Base-by-base conservation (phyloP, 1,140 invertebrate genomes). In the Vanessa atalanta region DNA sequence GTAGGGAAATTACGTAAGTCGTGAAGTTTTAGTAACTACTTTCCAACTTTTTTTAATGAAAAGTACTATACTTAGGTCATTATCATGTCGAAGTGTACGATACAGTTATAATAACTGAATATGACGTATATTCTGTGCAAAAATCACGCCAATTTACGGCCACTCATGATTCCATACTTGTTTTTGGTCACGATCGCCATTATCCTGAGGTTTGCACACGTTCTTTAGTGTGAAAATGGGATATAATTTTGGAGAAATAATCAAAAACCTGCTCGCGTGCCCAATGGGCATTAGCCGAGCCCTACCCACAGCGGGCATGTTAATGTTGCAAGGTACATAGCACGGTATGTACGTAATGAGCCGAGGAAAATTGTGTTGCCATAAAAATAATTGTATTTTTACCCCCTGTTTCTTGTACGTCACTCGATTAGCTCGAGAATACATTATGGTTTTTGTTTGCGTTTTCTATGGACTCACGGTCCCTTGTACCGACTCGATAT, bases 171-270 rank as follows among this genome's bases (percentile, higher is more conserved):
- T 61, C 67, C 64, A 73, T 71, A 60, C 71, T 84, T 84, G 83
- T 87, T 83, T 82, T 79, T 80, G 79, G 83, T 87, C 86, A 88
- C 86, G 86, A 88, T 78, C 79, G 79, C 78, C 72, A 79, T 79
- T 66, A 69, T 47, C 5, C 11, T 37, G 65, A 37, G 61, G 57
- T 66, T 60, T 78, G 79, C 80, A 79, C 76, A 74, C 70, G 76
- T 79, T 75, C 80, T 77, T 83, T 80, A 88, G 90, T 92, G 90
- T 92, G 89, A 92, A 91, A 91, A 92, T 91, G 83, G 89, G 88
- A 88, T 88, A 91, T 90, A 91, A 92, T 92, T 91, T 92, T 86
- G 90, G 88, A 84, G 88, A 84, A 90, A 92, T 89, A 90, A 91
- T 90, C 87, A 91, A 86, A 88, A 90, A 87, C 87, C 78, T 75